phyloP scores from a whole-genome alignment of 2,797 vertebrate genomes.

The Anguilla marmorata region DNA sequence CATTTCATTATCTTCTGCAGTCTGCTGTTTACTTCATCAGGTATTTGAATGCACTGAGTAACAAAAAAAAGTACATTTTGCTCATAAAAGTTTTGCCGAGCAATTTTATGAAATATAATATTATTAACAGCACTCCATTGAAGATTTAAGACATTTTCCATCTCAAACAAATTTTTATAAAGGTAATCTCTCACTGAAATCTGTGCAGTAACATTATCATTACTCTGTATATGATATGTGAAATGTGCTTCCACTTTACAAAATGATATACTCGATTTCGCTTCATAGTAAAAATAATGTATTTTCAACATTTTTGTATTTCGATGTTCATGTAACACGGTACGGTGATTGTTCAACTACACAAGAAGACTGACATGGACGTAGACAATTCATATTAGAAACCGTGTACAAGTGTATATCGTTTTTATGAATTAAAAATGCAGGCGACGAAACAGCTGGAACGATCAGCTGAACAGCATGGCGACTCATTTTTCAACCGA shows the following conservation, averaged over 20 bases:
- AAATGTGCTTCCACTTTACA: neutral
- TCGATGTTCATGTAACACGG: neutral
- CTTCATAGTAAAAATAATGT: neutral
- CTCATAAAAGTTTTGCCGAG: neutral
- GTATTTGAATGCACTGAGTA: neutral
- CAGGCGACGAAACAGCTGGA: neutral
- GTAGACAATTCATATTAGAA: neutral
- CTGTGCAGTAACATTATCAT: neutral
- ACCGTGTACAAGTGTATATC: neutral
- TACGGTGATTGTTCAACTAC: neutral
- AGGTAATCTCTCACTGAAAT: neutral
- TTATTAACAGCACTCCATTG: neutral
- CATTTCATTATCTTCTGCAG: neutral
- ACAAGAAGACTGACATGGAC: neutral
- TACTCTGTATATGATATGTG: neutral
- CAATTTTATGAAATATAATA: neutral
- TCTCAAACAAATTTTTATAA: neutral
- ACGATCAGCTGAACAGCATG: neutral
- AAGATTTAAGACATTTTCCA: neutral
- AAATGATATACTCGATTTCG: neutral
- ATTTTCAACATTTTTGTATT: neutral
- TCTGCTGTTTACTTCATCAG: neutral
- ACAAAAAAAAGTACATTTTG: neutral
- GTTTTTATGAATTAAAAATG: conserved; percentile 7
- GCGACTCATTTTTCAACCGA: neutral